These are phyloP conservation scores for Drosophila navojoa DNA, from an alignment of 1,140 invertebrate genomes.

Conservation along the genomic window DNA sequence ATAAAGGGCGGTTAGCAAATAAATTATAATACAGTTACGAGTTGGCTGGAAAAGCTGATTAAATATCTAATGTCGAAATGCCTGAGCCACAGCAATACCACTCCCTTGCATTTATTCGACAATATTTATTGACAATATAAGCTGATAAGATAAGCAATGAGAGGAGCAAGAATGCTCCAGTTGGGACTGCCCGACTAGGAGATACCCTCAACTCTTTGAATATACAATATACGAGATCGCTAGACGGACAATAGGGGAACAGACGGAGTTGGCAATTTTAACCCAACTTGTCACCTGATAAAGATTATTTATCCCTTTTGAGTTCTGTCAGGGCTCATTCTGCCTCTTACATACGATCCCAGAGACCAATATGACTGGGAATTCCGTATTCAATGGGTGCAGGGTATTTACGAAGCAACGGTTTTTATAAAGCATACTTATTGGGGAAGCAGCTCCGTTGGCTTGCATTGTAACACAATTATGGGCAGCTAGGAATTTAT, in stretches of 20 bases:
- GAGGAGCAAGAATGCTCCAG: neutral
- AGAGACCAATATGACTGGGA: no score
- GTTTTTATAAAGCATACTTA: conserved; percentile 52
- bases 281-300: no score
- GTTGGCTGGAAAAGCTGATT: conserved; percentile 47
- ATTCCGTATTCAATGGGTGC: no score
- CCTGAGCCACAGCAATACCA: conserved; percentile 10
- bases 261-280: no score
- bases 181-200: no score
- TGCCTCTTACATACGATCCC: no score
- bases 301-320: no score
- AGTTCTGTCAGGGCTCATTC: no score
- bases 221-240: no score
- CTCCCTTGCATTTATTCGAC: conserved; percentile 50
- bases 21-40: conserved; percentile 31
- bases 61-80: conserved; percentile 30
- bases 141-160: conserved; percentile 61
- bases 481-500: neutral
- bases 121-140: conserved; percentile 61
- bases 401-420: neutral
- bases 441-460: conserved; percentile 27
- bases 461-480: conserved; percentile 41
- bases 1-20: conserved; percentile 31
- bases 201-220: no score
- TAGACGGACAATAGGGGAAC: no score